Evolutionary conservation across 1,140 invertebrate genomes (phyloP).

Genomic region (Macrobrachium nipponense): DNA sequence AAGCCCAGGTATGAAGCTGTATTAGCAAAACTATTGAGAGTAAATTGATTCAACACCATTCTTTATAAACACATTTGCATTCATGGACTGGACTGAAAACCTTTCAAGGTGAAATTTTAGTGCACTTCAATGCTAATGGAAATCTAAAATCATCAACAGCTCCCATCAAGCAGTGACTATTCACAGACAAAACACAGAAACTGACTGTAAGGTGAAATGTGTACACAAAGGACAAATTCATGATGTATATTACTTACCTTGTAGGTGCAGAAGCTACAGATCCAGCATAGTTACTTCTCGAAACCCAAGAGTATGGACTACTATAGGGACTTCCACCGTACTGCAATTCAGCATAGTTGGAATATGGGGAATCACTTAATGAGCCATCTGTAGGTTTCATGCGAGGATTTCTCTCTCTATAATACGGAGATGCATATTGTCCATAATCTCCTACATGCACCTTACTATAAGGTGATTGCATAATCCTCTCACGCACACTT

Average conservation of each 20-base stretch:
- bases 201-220: conserved; percentile 22
- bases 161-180: conserved; percentile 28
- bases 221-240: background rate
- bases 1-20: conserved; percentile 36
- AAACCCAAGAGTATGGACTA: conserved; percentile 74
- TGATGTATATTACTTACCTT: conserved; percentile 52
- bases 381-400: conserved; percentile 73
- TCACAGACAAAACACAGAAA: background rate
- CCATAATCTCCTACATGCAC: conserved; percentile 57
- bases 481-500: conserved; percentile 81
- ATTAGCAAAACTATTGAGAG: conserved; percentile 18
- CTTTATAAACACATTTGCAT: too few species aligned
- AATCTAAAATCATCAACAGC: conserved; percentile 8
- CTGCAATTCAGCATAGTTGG: conserved; percentile 72
- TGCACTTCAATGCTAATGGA: background rate
- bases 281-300: conserved; percentile 70
- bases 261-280: conserved; percentile 68
- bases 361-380: conserved; percentile 78
- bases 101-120: background rate
- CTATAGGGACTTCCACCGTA: conserved; percentile 64
- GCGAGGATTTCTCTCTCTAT: conserved; percentile 61
- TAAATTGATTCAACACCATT: background rate
- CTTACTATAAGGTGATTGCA: conserved; percentile 73
- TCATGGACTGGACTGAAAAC: too few species aligned
- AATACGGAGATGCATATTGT: conserved; percentile 59